These are phyloP conservation scores for Spheniscus humboldti DNA, from an alignment of 2,797 vertebrate species.

Conservation along the genomic window DNA sequence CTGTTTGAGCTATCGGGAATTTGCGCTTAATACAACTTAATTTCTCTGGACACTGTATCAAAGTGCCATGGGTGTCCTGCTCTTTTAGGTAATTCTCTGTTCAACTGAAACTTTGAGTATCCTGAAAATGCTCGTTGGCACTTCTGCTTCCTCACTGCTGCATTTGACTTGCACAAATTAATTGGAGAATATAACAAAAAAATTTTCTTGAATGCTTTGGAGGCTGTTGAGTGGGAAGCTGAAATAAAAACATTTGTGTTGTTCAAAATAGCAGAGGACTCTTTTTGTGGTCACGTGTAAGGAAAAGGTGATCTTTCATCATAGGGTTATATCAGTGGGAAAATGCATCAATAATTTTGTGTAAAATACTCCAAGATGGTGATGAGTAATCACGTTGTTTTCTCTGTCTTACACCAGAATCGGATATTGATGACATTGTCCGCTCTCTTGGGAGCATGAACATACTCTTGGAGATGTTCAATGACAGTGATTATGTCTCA, in stretches of 20 bases:
- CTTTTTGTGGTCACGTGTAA: background rate
- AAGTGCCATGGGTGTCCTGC: background rate
- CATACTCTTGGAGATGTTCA: constrained; percentile 84
- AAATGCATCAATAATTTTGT: background rate
- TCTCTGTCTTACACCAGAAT: constrained; percentile 68
- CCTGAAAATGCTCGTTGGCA: background rate
- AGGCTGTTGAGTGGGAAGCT: background rate
- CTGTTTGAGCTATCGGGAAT: background rate
- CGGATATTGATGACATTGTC: constrained; percentile 81
- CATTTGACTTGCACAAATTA: background rate
- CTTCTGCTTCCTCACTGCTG: background rate
- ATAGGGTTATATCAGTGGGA: background rate
- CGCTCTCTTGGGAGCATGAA: constrained; percentile 82
- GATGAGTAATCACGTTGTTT: background rate
- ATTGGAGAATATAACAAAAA: background rate
- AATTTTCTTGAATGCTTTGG: background rate
- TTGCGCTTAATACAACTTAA: background rate
- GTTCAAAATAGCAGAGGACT: background rate
- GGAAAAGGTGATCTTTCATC: background rate
- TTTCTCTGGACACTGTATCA: background rate
- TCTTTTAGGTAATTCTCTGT: background rate
- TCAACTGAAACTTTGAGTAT: background rate
- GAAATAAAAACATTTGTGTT: background rate
- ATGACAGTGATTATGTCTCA: constrained; percentile 79
- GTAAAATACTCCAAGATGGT: background rate